Evolutionary conservation across 2,113 vertebrate species (phyloP), one percentile per base, ranked within the genome.

Genomic region (Actenoides hombroni): DNA sequence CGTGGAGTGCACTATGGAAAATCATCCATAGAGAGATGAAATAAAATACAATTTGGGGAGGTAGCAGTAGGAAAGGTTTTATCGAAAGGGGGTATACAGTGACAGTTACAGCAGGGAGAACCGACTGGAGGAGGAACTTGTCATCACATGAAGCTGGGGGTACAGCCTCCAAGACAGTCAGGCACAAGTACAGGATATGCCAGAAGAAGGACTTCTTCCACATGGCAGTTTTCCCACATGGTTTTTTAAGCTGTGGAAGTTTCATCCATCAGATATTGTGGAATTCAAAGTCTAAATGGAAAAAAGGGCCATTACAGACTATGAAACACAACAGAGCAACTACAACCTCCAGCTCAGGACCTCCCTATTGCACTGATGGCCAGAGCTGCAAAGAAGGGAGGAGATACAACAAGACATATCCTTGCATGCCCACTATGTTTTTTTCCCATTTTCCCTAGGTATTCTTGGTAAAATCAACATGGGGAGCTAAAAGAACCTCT

Each of bases 1-100:
- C 13, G 7, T 7, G 29, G 56, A 75, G 5, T 0, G 0, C 12
- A 3, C 33, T 48, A 10, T 26, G 31, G 37, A 83, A 33, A 11
- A 69, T 16, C 61, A 75, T 29, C 42, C 0, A 0, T 14, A 70
- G 23, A 59, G 37, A 86, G 29, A 42, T 51, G 70, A 79, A 79
- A 83, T 20, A 79, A 79, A 20, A 42, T 69, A 4, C 42, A 24
- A 59, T 49, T 13, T 70, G 39, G 16, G 44, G 26, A 42, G 18
- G 6, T 40, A 48, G 25, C 21, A 48, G 44, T 37, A 31, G 15
- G 19, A 83, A 83, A 74, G 29, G 18, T 46, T 4, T n/a, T 61
- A 53, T 15, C 1, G 1, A 74, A 70, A 69, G 15, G 44, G 7
- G 2, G 2, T 17, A 17, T 26, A 12, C 19, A 39, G 46, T 60